These are phyloP conservation scores for Bothrops jararaca DNA, from an alignment of 2,113 vertebrate species.

Conservation along the genomic window DNA sequence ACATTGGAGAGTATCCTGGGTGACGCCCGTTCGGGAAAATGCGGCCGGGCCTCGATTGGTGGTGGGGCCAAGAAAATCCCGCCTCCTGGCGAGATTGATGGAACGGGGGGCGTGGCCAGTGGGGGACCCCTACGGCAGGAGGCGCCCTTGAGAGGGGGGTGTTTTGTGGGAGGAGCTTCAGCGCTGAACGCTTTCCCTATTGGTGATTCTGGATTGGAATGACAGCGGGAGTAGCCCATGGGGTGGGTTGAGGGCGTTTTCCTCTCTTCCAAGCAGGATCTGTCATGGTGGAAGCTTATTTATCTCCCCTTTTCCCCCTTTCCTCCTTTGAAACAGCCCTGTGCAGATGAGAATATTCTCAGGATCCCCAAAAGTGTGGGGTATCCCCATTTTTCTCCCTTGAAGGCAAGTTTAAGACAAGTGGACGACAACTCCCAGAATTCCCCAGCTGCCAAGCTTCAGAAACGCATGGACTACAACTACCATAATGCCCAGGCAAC, in stretches of 20 bases:
- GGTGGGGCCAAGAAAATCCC: not conserved
- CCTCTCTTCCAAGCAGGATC: not conserved
- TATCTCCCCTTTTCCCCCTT: not conserved
- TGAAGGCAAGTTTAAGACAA: not conserved
- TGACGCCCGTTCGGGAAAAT: not conserved
- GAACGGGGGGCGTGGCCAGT: not conserved
- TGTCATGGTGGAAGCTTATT: not conserved
- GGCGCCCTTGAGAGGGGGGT: not conserved
- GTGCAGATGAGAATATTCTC: not conserved
- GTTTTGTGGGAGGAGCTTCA: not conserved
- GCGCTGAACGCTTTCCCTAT: not conserved
- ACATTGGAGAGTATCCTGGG: conserved; percentile 83
- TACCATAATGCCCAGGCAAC: not conserved
- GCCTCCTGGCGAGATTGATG: not conserved
- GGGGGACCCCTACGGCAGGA: not conserved
- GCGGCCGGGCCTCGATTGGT: not conserved
- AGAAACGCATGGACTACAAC: not conserved
- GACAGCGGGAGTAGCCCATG: not conserved
- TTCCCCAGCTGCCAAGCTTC: not conserved
- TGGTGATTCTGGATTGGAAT: not conserved
- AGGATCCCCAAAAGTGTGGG: not conserved
- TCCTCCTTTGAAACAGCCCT: no score
- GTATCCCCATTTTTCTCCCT: not conserved
- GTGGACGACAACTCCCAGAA: not conserved
- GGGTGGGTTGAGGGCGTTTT: not conserved